Conservation (phyloP, 2,113 vertebrate species). For the Henicopernis longicauda region DNA sequence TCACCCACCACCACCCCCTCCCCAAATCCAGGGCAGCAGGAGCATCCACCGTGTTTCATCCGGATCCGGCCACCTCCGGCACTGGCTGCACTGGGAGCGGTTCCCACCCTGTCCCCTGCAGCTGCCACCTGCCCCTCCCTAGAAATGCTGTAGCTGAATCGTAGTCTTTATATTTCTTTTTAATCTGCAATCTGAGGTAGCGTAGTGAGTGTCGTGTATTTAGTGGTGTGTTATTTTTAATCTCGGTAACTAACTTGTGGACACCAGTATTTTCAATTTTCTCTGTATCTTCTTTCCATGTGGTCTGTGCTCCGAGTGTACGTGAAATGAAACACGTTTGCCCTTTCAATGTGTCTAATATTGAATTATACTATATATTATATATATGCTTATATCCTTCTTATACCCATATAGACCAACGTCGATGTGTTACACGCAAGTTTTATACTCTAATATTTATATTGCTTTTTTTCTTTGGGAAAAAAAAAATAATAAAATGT, state of each 20-base stretch:
- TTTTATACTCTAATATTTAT: slow-evolving; percentile 99
- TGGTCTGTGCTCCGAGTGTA: slow-evolving; percentile 83
- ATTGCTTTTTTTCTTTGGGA: slow-evolving; percentile 95
- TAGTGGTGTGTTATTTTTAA: slow-evolving; percentile 76
- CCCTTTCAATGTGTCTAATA: slow-evolving; percentile 84
- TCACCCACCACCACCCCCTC: neutral
- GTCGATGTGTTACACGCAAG: slow-evolving; percentile 89
- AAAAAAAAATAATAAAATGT: slow-evolving; percentile 94
- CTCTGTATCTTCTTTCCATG: slow-evolving; percentile 67
- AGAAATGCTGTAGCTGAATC: slow-evolving; percentile 59
- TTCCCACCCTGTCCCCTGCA: slow-evolving; percentile 42
- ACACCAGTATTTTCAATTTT: slow-evolving; percentile 68
- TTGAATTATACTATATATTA: slow-evolving; percentile 88
- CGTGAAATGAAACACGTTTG: slow-evolving; percentile 83
- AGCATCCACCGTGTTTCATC: neutral
- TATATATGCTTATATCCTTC: slow-evolving; percentile 91
- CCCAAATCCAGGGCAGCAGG: slow-evolving; percentile 3
- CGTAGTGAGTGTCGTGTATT: slow-evolving; percentile 70
- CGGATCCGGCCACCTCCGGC: neutral
- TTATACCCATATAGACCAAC: slow-evolving; percentile 87
- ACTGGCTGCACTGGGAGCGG: slow-evolving; percentile 34
- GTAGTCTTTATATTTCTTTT: slow-evolving; percentile 71
- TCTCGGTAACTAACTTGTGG: slow-evolving; percentile 65
- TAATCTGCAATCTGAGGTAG: slow-evolving; percentile 70
- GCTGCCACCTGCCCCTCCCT: slow-evolving; percentile 16